A percentile compares a stretch with the other conserved stretches of the same genome.
Evolutionary conservation across 1,140 invertebrate genomes (phyloP).

Genomic region (Neodiprion pinetum): DNA sequence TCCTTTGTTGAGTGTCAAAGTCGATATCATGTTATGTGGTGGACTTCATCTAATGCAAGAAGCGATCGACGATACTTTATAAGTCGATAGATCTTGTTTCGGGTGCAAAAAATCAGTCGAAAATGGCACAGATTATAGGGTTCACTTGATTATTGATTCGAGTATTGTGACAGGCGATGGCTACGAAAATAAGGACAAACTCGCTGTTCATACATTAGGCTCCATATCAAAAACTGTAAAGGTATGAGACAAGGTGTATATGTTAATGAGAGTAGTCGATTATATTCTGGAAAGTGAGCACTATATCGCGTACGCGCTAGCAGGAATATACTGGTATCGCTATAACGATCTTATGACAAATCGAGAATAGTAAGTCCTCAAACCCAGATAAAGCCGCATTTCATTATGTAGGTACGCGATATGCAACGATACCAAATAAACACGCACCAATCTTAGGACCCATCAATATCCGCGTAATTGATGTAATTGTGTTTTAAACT

Average conservation of each 20-base stretch:
- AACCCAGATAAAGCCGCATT: no score
- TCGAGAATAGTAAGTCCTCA: no score
- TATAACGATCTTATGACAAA: no score
- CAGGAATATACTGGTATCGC: background rate
- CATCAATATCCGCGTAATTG: no score
- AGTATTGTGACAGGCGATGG: background rate
- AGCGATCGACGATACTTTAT: conserved; percentile 11
- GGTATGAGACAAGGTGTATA: background rate
- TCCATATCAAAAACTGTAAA: conserved; percentile 6
- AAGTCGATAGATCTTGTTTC: conserved; percentile 1
- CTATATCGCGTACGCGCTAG: background rate
- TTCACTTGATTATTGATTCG: conserved; percentile 12
- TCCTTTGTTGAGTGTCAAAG: conserved; percentile 10
- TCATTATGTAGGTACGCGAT: no score
- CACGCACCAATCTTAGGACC: no score
- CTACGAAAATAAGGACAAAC: conserved; percentile 8
- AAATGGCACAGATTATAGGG: conserved; percentile 3
- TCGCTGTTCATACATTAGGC: background rate
- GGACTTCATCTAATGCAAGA: conserved; percentile 14
- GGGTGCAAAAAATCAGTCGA: background rate
- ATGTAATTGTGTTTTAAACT: no score
- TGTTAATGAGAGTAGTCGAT: conserved; percentile 12
- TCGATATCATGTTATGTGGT: conserved; percentile 16
- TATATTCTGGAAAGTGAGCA: conserved; percentile 8
- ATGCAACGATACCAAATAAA: no score